Percentiles rank a stretch among this genome's conserved stretches.
phyloP scores from a whole-genome alignment of 2,113 vertebrate genomes.

The Ascaphus truei region DNA sequence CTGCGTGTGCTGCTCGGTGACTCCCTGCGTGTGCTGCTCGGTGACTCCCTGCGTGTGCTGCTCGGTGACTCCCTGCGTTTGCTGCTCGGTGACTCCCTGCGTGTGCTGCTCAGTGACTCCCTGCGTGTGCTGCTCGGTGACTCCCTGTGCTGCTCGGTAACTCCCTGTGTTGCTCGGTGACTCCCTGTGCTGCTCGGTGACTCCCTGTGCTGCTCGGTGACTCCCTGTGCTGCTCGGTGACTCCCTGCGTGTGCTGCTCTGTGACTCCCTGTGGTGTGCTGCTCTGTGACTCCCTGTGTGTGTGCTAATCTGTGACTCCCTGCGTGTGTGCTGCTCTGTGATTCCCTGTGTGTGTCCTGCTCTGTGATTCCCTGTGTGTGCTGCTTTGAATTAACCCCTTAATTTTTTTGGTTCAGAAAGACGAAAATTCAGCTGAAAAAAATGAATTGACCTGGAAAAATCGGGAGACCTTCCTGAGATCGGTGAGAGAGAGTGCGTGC shows the following conservation, averaged over 20 bases:
- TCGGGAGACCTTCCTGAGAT: constrained; percentile 17
- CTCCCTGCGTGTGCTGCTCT: not conserved
- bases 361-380: not conserved
- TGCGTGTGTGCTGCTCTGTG: not conserved
- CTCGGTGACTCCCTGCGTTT: not conserved
- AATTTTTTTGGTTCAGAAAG: constrained; percentile 13
- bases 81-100: not conserved
- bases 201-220: too few relatives aligned
- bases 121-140: not conserved
- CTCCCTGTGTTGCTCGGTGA: not conserved
- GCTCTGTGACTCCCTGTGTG: not conserved
- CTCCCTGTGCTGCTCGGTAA: too few relatives aligned
- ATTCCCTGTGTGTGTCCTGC: too few relatives aligned
- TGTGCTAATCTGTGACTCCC: not conserved
- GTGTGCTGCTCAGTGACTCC: not conserved
- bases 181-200: not conserved
- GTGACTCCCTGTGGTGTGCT: not conserved
- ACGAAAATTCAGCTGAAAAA: not conserved
- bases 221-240: not conserved
- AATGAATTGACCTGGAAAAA: constrained; percentile 17
- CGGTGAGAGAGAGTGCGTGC: too few relatives aligned
- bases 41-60: not conserved
- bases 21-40: not conserved
- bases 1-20: not conserved
- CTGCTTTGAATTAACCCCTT: too few relatives aligned